Evolutionary conservation across 2,888 invertebrate species (phyloP).

Genomic region (Luffia ferchaultella): DNA sequence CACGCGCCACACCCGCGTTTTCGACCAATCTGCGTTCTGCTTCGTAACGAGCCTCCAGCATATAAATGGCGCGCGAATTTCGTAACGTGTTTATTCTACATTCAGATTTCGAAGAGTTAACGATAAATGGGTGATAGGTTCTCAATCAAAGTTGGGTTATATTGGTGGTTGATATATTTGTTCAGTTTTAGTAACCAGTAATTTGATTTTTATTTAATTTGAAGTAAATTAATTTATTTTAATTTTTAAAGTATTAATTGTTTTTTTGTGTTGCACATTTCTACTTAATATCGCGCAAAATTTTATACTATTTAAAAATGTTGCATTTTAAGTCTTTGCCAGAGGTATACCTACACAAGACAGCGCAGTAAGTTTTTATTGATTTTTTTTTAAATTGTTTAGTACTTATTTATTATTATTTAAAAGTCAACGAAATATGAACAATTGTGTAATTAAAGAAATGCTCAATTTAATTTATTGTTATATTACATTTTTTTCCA

Average conservation of each 20-base stretch:
- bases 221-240: conserved; percentile 9
- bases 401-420: too few relatives aligned
- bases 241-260: conserved; percentile 10
- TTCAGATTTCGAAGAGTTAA: conserved; percentile 22
- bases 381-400: too few relatives aligned
- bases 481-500: too few relatives aligned
- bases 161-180: conserved; percentile 62
- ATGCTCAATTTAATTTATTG: too few relatives aligned
- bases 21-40: conserved; percentile 42
- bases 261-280: conserved; percentile 11
- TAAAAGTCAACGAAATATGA: too few relatives aligned
- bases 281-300: conserved; percentile 5
- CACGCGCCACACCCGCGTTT: conserved; percentile 48
- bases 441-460: too few relatives aligned
- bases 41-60: conserved; percentile 38
- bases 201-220: conserved; percentile 11
- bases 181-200: conserved; percentile 63
- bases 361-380: conserved; percentile 39
- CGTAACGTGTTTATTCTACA: conserved; percentile 20
- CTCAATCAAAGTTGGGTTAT: conserved; percentile 40
- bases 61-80: conserved; percentile 29
- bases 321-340: conserved; percentile 47
- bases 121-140: conserved; percentile 60
- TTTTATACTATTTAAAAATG: conserved; percentile 27
- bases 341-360: conserved; percentile 47